These are phyloP conservation scores for Bicyclus anynana DNA, from an alignment of 1,140 invertebrate species.

Conservation along the genomic window DNA sequence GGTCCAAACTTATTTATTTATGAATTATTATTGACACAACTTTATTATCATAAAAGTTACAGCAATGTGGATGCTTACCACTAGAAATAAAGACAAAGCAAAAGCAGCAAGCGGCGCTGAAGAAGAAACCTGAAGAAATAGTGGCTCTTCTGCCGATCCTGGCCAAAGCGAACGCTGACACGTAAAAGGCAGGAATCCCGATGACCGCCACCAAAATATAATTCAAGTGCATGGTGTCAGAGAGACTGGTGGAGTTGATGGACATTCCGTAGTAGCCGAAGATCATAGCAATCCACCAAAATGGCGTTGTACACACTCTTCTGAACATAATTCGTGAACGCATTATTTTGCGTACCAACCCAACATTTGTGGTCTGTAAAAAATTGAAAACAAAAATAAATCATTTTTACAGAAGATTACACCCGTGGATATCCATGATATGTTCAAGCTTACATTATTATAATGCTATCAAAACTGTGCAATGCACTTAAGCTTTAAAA, in stretches of 20 bases:
- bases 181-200: slow-evolving; percentile 84
- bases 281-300: slow-evolving; percentile 86
- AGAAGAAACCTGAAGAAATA: slow-evolving; percentile 77
- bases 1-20: too few relatives aligned
- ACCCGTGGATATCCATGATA: too few relatives aligned
- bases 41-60: too few relatives aligned
- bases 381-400: background rate
- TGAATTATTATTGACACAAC: too few relatives aligned
- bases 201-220: slow-evolving; percentile 82
- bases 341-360: slow-evolving; percentile 32
- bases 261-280: slow-evolving; percentile 91
- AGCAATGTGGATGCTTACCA: slow-evolving; percentile 49
- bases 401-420: too few relatives aligned
- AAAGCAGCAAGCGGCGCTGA: slow-evolving; percentile 76
- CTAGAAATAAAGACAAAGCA: slow-evolving; percentile 24
- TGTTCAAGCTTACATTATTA: too few relatives aligned
- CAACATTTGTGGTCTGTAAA: slow-evolving; percentile 4
- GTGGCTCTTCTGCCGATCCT: slow-evolving; percentile 80
- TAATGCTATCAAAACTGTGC: too few relatives aligned
- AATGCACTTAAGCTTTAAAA: too few relatives aligned
- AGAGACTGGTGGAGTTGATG: slow-evolving; percentile 86
- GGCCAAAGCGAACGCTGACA: slow-evolving; percentile 80
- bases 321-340: slow-evolving; percentile 78
- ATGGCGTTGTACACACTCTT: slow-evolving; percentile 82
- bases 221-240: slow-evolving; percentile 84